Conservation (phyloP, 64 coral and sea anemone genomes). For the Montipora capricornis region DNA sequence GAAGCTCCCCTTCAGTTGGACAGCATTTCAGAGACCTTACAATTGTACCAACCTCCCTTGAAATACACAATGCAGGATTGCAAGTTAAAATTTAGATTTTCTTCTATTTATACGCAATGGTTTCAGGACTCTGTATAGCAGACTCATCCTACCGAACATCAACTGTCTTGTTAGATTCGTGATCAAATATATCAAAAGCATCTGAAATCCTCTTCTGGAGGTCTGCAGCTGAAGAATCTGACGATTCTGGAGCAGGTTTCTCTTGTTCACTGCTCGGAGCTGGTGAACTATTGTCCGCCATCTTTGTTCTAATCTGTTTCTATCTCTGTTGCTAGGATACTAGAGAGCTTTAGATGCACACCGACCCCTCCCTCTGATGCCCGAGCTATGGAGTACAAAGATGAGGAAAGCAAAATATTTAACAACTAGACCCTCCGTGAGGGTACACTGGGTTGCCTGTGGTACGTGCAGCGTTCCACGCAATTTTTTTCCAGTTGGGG, state of each 20-base stretch:
- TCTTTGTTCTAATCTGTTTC: conserved; percentile 56
- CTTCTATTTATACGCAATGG: neutral
- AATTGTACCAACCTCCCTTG: conserved; percentile 98
- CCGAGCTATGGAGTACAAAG: no score
- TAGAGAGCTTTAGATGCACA: neutral
- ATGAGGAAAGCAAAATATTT: no score
- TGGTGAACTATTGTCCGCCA: conserved; percentile 71
- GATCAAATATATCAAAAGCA: conserved; percentile 99
- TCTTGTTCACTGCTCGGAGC: conserved; percentile 62
- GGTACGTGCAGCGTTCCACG: no score
- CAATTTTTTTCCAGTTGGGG: no score
- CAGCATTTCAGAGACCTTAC: conserved; percentile 97
- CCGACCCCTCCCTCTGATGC: no score
- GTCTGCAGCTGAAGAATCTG: conserved; percentile 83
- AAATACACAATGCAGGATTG: neutral
- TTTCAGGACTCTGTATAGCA: no score
- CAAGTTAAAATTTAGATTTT: neutral
- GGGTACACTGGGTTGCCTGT: no score
- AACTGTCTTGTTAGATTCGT: conserved; percentile 99
- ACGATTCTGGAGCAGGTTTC: conserved; percentile 68
- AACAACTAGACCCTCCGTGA: no score
- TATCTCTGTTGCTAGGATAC: conserved; percentile 62
- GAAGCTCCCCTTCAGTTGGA: conserved; percentile 97
- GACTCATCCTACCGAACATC: conserved; percentile 76
- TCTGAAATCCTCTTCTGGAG: conserved; percentile 94